Conservation (phyloP, 2,797 vertebrate genomes). For the Pyrocephalus nanus region DNA sequence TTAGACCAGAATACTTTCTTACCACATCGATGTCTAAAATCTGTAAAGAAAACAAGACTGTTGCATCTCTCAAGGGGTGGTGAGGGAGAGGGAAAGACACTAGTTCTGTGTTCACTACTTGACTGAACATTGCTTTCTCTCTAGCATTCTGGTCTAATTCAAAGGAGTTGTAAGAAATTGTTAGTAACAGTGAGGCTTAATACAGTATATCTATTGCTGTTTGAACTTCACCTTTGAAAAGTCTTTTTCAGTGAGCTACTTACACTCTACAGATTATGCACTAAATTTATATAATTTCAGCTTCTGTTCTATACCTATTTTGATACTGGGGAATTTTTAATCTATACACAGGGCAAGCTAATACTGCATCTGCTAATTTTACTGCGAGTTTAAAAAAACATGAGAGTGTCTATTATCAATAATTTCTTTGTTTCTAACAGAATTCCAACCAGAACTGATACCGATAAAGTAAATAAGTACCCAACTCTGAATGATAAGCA, state of each 20-base stretch:
- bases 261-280: not conserved
- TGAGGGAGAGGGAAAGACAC: not conserved
- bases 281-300: not conserved
- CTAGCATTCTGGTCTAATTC: not conserved
- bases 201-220: not conserved
- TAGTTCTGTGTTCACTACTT: not conserved
- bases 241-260: not conserved
- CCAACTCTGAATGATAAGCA: conserved; percentile 57
- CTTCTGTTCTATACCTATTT: not conserved
- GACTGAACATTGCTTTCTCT: not conserved
- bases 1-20: not conserved
- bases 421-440: conserved; percentile 48
- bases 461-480: conserved; percentile 59
- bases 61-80: not conserved
- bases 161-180: not conserved
- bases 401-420: not conserved
- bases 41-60: not conserved
- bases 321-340: not conserved
- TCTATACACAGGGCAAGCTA: not conserved
- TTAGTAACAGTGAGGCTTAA: not conserved
- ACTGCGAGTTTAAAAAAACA: not conserved
- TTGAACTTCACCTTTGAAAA: not conserved
- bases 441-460: conserved; percentile 67
- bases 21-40: not conserved
- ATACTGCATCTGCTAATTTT: not conserved